These are phyloP conservation scores for Xestoiulus laeticollis DNA, from an alignment of 2,888 invertebrate species.

Conservation along the genomic window DNA sequence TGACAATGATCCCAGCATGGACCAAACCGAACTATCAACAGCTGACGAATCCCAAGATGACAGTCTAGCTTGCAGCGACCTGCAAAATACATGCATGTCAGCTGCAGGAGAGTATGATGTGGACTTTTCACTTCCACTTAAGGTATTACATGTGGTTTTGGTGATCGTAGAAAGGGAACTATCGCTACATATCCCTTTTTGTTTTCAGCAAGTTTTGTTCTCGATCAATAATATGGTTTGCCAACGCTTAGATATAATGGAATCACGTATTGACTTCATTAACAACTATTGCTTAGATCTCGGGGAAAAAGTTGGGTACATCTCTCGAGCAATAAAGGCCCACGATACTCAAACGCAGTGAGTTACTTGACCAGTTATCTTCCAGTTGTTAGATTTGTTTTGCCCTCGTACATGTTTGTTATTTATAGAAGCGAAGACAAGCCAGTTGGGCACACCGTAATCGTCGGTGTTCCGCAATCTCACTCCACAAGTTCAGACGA, in stretches of 20 bases:
- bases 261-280: constrained; percentile 51
- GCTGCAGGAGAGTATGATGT: constrained; percentile 6
- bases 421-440: constrained; percentile 23
- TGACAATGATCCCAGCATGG: constrained; percentile 15
- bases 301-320: constrained; percentile 52
- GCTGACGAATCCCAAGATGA: constrained; percentile 54
- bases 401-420: neutral
- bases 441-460: constrained; percentile 48
- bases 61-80: constrained; percentile 43
- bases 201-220: constrained; percentile 51
- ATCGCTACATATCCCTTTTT: too few species aligned
- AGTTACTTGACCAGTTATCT: neutral
- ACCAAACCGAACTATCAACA: constrained; percentile 19
- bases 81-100: neutral
- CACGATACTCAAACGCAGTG: constrained; percentile 51
- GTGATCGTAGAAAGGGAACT: neutral
- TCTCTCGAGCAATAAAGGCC: constrained; percentile 49
- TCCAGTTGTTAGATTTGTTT: neutral
- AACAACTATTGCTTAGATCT: constrained; percentile 51
- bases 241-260: constrained; percentile 52
- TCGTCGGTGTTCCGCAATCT: constrained; percentile 52
- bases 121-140: constrained; percentile 53
- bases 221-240: constrained; percentile 47
- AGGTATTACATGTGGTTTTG: constrained; percentile 47
- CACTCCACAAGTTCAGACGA: constrained; percentile 39